These are phyloP conservation scores for Alloscopus bannaensis DNA, from an alignment of 2,888 invertebrate species.

Conservation along the genomic window DNA sequence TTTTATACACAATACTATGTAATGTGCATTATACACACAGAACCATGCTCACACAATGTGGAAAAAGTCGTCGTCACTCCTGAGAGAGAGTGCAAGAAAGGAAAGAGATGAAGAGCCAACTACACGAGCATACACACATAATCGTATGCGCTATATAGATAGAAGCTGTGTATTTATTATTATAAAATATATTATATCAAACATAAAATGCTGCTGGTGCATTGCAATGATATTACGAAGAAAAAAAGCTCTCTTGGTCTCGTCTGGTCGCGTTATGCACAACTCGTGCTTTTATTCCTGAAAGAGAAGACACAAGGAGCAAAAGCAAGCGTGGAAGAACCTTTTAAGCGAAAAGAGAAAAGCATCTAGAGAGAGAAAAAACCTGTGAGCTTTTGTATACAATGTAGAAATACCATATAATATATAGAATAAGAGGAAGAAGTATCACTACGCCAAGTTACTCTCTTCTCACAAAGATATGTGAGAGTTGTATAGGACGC, in stretches of 20 bases:
- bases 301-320: conserved; percentile 19
- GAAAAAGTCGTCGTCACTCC: no score
- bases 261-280: no score
- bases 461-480: conserved; percentile 1
- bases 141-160: no score
- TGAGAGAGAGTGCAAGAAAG: no score
- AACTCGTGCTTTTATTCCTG: conserved; percentile 5
- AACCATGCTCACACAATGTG: conserved; percentile 1
- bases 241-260: no score
- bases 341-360: conserved; percentile 45
- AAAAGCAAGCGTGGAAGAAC: conserved; percentile 53
- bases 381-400: no score
- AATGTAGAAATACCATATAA: conserved; percentile 34
- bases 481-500: no score
- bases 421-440: conserved; percentile 7
- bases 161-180: conserved; percentile 23
- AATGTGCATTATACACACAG: conserved; percentile 15
- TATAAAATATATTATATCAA: conserved; percentile 19
- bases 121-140: no score
- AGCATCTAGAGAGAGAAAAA: conserved; percentile 34
- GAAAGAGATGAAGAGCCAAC: no score
- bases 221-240: no score
- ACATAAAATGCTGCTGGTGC: conserved; percentile 22
- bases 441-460: conserved; percentile 1
- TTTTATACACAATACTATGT: conserved; percentile 45